Evolutionary conservation across 1,140 invertebrate genomes (phyloP), one percentile per base, ranked within the genome.

Genomic region (Stratiolaelaps scimitus): DNA sequence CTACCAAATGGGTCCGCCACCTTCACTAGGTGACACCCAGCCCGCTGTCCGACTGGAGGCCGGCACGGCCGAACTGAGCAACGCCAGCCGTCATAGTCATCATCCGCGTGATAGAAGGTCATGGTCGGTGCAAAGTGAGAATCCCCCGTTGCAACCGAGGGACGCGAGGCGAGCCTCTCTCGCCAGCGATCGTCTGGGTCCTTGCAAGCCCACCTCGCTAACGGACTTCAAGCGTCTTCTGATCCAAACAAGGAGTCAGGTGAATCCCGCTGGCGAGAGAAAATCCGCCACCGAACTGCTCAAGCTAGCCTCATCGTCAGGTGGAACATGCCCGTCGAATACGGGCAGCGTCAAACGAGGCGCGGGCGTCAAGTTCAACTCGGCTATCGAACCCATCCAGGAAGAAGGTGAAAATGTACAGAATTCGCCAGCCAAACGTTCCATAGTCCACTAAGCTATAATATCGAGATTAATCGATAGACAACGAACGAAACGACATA

Each of bases 241-340:
- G 1, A 76, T 86, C 6, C 84, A 86, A 70, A 83, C 84, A 60
- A 82, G 82, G 68, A 75, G 76, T 79, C 66, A 64, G 17, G 67
- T 75, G 79, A 72, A 79, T 80, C 67, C 75, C 79, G 71, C 75
- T 74, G 67, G 71, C 71, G 26, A 76, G 7, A 85, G 85, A 71
- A 73, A 86, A 0, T 89, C 87, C 17, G 88, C 88, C 5, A 86
- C 88, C 2, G 87, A 91, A 74, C 82, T 87, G 73, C 73, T 91
- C 6, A 87, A 86, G 76, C 75, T 86, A 30, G 83, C 84, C 23
- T 15, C 53, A 29, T 26, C 23, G 17, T 20, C 4, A 17, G 53
- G 53, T 29, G 53, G 53, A 26, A 7, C 5, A 20, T 15, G 15
- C 15, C 4, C 53, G n/a, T n/a, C 23, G 34, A 29, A 15, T 26